These are phyloP conservation scores for Rhimphoctona megacephalus DNA, from an alignment of 2,888 invertebrate genomes.

Conservation along the genomic window DNA sequence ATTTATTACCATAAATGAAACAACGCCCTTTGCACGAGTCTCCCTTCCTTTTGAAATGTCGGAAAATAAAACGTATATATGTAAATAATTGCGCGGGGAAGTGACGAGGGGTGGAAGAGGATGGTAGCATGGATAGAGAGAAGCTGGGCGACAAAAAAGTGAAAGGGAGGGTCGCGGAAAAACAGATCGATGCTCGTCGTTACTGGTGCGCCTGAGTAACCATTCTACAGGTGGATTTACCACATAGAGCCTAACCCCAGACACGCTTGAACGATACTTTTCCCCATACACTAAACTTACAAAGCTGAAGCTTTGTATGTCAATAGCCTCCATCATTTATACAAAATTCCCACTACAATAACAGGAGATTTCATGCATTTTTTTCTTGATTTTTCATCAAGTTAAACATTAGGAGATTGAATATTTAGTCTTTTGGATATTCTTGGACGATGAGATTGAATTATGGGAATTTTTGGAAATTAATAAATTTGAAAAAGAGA, in stretches of 20 bases:
- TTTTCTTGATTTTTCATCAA: not conserved
- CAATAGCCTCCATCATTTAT: not conserved
- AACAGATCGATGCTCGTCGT: conserved; percentile 69
- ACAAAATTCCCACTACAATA: not conserved
- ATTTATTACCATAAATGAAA: not conserved
- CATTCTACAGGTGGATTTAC: conserved; percentile 70
- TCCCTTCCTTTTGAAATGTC: not conserved
- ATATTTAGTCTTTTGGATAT: not conserved
- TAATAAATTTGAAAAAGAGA: no score
- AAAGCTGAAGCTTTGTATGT: no score
- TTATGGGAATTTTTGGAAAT: no score
- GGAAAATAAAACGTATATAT: not conserved
- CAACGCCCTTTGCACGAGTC: conserved; percentile 61
- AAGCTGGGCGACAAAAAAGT: conserved; percentile 45
- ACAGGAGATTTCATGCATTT: not conserved
- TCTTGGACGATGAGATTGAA: no score
- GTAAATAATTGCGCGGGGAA: not conserved
- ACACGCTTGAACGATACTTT: conserved; percentile 10
- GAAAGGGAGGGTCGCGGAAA: conserved; percentile 63
- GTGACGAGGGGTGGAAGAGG: not conserved
- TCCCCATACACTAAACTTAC: not conserved
- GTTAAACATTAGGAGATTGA: not conserved
- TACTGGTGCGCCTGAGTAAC: conserved; percentile 55
- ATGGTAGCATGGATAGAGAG: not conserved
- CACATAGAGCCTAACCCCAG: conserved; percentile 11